These are phyloP conservation scores for Drosophila nebulosa DNA, from an alignment of 1,140 invertebrate species.

Conservation along the genomic window DNA sequence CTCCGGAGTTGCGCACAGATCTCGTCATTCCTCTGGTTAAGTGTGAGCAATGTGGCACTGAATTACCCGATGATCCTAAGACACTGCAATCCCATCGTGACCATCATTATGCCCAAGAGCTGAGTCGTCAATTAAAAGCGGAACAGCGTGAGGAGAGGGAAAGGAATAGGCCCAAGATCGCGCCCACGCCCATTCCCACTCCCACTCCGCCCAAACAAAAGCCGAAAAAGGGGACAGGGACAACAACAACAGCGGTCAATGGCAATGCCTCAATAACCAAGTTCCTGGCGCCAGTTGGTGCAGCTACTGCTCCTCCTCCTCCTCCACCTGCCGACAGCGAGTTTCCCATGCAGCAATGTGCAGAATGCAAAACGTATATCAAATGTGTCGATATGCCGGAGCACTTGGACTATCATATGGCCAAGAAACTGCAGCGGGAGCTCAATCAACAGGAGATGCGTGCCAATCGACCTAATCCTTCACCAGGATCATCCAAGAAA, in stretches of 20 bases:
- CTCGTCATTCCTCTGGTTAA: slow-evolving; percentile 79
- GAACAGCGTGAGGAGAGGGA: slow-evolving; percentile 65
- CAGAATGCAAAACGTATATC: slow-evolving; percentile 85
- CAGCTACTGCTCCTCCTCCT: slow-evolving; percentile 1
- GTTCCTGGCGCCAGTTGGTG: slow-evolving; percentile 33
- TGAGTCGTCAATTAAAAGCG: slow-evolving; percentile 82
- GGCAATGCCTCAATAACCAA: slow-evolving; percentile 39
- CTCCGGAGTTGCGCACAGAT: slow-evolving; percentile 36
- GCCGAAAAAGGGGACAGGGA: slow-evolving; percentile 18
- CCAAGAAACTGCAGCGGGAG: slow-evolving; percentile 83
- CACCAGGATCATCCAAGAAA: slow-evolving; percentile 31
- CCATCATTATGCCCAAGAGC: slow-evolving; percentile 84
- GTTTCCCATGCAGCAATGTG: slow-evolving; percentile 82
- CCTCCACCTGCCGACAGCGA: slow-evolving; percentile 16
- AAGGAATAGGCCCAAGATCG: slow-evolving; percentile 18
- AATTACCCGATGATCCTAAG: slow-evolving; percentile 59
- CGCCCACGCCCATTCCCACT: not conserved
- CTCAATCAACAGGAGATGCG: slow-evolving; percentile 63
- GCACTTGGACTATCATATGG: slow-evolving; percentile 88
- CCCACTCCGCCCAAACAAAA: slow-evolving; percentile 33
- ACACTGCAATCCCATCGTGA: slow-evolving; percentile 83
- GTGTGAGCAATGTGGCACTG: slow-evolving; percentile 82
- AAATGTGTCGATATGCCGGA: slow-evolving; percentile 83
- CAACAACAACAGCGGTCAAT: not conserved
- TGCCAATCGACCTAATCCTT: slow-evolving; percentile 15